Evolutionary conservation across 1,140 invertebrate species (phyloP).

Genomic region (Pogonomyrmex californicus): DNA sequence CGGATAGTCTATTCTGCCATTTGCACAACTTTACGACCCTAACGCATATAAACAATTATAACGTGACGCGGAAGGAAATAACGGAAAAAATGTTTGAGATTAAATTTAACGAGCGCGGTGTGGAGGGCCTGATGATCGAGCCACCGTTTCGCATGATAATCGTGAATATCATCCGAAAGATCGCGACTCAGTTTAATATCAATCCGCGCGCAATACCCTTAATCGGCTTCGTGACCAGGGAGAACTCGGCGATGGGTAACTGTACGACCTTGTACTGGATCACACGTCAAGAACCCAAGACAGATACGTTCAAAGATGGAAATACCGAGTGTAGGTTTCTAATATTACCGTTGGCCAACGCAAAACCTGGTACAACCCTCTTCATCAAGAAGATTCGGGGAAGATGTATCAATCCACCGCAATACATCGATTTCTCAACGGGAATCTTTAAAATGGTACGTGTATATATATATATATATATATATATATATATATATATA

Average conservation of each 20-base stretch:
- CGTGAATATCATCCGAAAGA: conserved; percentile 53
- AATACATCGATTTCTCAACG: background rate
- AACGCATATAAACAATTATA: background rate
- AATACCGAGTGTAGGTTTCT: background rate
- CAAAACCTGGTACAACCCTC: background rate
- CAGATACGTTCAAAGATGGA: background rate
- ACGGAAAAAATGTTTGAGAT: conserved; percentile 67
- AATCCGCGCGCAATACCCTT: background rate
- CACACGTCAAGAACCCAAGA: background rate
- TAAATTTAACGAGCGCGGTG: conserved; percentile 65
- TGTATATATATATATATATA: background rate
- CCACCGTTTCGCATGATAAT: background rate
- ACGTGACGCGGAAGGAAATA: background rate
- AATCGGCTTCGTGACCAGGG: conserved; percentile 17
- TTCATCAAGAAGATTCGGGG: conserved; percentile 1
- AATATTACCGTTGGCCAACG: background rate
- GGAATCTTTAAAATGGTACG: conserved; percentile 34
- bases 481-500: background rate
- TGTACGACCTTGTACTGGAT: conserved; percentile 16
- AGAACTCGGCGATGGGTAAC: conserved; percentile 56
- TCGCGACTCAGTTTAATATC: conserved; percentile 41
- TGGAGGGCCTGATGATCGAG: conserved; percentile 64
- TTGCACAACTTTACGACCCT: conserved; percentile 46
- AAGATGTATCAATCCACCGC: conserved; percentile 34
- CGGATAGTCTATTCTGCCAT: conserved; percentile 58